Percentiles rank a stretch among this genome's conserved stretches.
Evolutionary conservation across 2,888 invertebrate genomes (phyloP).

Genomic region (Pollenia amentaria): DNA sequence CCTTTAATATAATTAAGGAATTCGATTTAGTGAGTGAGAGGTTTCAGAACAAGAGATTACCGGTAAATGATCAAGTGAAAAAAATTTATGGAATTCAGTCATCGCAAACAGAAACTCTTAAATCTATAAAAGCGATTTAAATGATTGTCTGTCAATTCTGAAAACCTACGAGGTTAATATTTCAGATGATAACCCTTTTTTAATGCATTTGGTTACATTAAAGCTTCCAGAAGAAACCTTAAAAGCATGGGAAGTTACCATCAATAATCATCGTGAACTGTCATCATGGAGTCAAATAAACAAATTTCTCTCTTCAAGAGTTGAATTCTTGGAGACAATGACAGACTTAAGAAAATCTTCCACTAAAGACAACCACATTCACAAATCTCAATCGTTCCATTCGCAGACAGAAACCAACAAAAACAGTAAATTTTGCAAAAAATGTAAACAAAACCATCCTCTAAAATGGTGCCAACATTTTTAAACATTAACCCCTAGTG

Average conservation of each 20-base stretch:
- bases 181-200: no score
- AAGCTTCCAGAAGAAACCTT: no score
- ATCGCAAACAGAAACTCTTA: not conserved
- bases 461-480: slow-evolving; percentile 23
- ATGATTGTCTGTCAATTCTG: slow-evolving; percentile 10
- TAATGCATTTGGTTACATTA: no score
- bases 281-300: no score
- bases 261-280: no score
- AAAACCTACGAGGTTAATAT: not conserved
- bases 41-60: slow-evolving; percentile 31
- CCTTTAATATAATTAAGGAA: slow-evolving; percentile 15
- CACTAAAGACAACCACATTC: not conserved
- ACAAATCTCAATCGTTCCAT: slow-evolving; percentile 22
- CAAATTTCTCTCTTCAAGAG: no score
- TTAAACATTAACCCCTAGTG: not conserved
- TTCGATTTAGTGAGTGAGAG: slow-evolving; percentile 31
- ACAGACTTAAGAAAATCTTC: not conserved
- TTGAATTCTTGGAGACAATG: no score
- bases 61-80: slow-evolving; percentile 39
- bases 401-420: not conserved
- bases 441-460: slow-evolving; percentile 38
- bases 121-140: slow-evolving; percentile 16
- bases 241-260: no score
- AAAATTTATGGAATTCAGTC: slow-evolving; percentile 10
- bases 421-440: slow-evolving; percentile 22